Conservation (phyloP, 2,888 invertebrate species). For the Nomada fabriciana region DNA sequence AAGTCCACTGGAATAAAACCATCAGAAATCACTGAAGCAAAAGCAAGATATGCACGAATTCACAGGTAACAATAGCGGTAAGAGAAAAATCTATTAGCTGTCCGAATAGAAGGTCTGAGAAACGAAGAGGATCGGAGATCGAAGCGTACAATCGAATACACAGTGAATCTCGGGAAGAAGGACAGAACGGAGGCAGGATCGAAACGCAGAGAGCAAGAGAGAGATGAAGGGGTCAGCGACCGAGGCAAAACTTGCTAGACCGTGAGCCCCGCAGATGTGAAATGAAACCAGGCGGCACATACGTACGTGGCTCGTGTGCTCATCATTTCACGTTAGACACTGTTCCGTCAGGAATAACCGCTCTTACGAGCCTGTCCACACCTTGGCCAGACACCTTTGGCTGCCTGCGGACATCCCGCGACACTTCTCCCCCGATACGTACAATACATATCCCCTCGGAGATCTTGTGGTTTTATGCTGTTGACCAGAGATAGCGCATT, state of each 20-base stretch:
- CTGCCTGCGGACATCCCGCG: not conserved
- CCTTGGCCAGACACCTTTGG: conserved; percentile 3
- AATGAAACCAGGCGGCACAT: conserved; percentile 70
- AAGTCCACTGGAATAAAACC: no score
- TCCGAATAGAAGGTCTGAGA: not conserved
- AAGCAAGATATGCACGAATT: not conserved
- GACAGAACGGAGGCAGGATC: conserved; percentile 46
- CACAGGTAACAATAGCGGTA: not conserved
- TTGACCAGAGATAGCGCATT: not conserved
- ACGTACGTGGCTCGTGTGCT: conserved; percentile 56
- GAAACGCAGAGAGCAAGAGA: conserved; percentile 39
- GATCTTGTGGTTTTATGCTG: not conserved
- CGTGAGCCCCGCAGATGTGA: conserved; percentile 77
- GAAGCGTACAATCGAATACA: conserved; percentile 17
- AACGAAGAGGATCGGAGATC: conserved; percentile 32
- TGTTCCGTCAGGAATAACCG: conserved; percentile 19
- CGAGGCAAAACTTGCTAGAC: conserved; percentile 81
- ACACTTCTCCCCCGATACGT: not conserved
- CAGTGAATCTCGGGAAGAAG: conserved; percentile 23
- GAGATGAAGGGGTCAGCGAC: conserved; percentile 77
- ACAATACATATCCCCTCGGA: not conserved
- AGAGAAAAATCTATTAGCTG: not conserved
- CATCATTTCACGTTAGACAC: conserved; percentile 60
- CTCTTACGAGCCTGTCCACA: conserved; percentile 3
- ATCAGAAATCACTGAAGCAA: no score